phyloP scores from a whole-genome alignment of 1,140 invertebrate genomes.

The Drosophila insularis region DNA sequence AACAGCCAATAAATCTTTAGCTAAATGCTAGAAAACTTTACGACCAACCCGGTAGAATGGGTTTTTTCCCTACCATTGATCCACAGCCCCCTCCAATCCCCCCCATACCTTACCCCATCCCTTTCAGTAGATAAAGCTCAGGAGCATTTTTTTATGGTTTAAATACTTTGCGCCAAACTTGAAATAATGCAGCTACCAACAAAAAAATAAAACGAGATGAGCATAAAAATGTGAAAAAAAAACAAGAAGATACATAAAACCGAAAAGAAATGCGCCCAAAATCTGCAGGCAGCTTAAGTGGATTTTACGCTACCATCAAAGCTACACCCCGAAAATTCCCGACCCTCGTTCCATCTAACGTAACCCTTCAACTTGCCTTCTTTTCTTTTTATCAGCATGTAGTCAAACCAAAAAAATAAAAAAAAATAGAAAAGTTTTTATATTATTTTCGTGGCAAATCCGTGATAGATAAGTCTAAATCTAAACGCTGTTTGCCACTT shows the following conservation, averaged over 20 bases:
- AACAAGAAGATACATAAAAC: slow-evolving; percentile 39
- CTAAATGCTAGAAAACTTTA: slow-evolving; percentile 62
- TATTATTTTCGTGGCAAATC: slow-evolving; percentile 44
- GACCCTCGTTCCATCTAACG: neutral
- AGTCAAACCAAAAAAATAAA: slow-evolving; percentile 17
- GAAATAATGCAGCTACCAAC: slow-evolving; percentile 55
- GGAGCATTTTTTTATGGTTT: slow-evolving; percentile 52
- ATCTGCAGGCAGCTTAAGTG: slow-evolving; percentile 63
- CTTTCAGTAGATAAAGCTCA: slow-evolving; percentile 11
- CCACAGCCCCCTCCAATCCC: neutral
- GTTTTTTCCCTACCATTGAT: slow-evolving; percentile 30
- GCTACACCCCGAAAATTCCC: neutral
- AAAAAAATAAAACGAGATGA: neutral
- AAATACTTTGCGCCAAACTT: slow-evolving; percentile 64
- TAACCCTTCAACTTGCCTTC: slow-evolving; percentile 2
- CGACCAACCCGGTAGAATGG: slow-evolving; percentile 48
- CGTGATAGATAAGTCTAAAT: slow-evolving; percentile 52
- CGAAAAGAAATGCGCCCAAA: slow-evolving; percentile 51
- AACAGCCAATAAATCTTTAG: slow-evolving; percentile 61
- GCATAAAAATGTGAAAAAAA: slow-evolving; percentile 43
- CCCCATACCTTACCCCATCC: neutral
- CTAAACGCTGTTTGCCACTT: slow-evolving; percentile 42
- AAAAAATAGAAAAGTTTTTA: slow-evolving; percentile 32
- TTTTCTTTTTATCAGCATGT: slow-evolving; percentile 35
- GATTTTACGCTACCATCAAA: slow-evolving; percentile 52